Conservation (phyloP, 2,888 invertebrate genomes). For the Erebia epiphron region DNA sequence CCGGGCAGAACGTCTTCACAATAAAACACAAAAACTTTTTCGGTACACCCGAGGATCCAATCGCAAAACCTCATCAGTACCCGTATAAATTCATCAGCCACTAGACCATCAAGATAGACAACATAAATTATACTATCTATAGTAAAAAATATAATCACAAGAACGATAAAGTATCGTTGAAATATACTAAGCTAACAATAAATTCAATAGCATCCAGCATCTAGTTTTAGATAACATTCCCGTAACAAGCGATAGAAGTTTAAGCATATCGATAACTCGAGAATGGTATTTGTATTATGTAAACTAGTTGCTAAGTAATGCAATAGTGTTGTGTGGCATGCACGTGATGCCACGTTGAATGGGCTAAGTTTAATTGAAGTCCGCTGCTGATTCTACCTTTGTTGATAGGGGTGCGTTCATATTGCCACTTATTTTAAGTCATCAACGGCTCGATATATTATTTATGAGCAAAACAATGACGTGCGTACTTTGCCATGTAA, state of each 20-base stretch:
- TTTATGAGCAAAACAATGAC: no score
- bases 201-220: conserved; percentile 1
- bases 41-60: no score
- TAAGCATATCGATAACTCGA: conserved; percentile 27
- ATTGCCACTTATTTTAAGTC: neutral
- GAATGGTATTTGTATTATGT: conserved; percentile 37
- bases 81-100: no score
- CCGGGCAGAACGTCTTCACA: no score
- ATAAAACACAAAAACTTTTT: no score
- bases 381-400: conserved; percentile 42
- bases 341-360: conserved; percentile 55
- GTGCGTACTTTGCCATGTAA: no score
- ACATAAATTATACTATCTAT: no score
- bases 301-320: conserved; percentile 46
- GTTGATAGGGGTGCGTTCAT: conserved; percentile 31
- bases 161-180: no score
- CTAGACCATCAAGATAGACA: no score
- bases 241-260: conserved; percentile 18
- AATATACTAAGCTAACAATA: neutral
- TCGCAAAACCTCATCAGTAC: no score
- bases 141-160: no score
- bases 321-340: conserved; percentile 46
- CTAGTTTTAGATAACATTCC: conserved; percentile 2
- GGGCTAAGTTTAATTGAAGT: conserved; percentile 67
- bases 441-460: neutral